Percentiles rank a stretch among this genome's conserved stretches.
Conservation (phyloP, 2,888 invertebrate genomes). For the Neoaliturus tenellus region DNA sequence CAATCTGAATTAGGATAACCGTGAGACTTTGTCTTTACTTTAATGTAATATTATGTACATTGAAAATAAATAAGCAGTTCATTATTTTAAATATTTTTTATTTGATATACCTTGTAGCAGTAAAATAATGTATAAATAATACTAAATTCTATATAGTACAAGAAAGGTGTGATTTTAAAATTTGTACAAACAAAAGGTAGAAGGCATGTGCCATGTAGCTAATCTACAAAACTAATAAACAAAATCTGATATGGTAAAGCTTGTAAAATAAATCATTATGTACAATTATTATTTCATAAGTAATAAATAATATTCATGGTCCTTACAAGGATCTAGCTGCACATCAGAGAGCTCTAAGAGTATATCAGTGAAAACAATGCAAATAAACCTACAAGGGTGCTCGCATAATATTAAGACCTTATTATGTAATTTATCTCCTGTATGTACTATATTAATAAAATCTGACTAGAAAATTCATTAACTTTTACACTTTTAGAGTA, state of each 20-base stretch:
- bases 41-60: neutral
- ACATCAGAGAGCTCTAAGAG: neutral
- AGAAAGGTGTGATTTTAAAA: neutral
- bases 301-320: no score
- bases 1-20: no score
- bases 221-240: neutral
- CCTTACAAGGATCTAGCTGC: neutral
- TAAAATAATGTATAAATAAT: slow-evolving; percentile 32
- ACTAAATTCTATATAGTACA: slow-evolving; percentile 23
- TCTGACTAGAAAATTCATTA: neutral
- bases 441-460: neutral
- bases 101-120: slow-evolving; percentile 38
- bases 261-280: neutral
- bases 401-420: neutral
- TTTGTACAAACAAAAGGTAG: neutral
- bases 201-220: neutral
- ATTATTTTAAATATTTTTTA: slow-evolving; percentile 30
- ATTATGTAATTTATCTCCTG: no score
- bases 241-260: slow-evolving; percentile 22
- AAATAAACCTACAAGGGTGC: neutral
- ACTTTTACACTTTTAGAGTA: neutral
- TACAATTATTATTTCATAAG: slow-evolving; percentile 6
- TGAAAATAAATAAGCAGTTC: slow-evolving; percentile 17
- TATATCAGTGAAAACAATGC: neutral
- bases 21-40: no score